A percentile compares a stretch with the other conserved stretches of the same genome.
phyloP scores from a whole-genome alignment of 2,113 vertebrate species.

The Xiphophorus maculatus region DNA sequence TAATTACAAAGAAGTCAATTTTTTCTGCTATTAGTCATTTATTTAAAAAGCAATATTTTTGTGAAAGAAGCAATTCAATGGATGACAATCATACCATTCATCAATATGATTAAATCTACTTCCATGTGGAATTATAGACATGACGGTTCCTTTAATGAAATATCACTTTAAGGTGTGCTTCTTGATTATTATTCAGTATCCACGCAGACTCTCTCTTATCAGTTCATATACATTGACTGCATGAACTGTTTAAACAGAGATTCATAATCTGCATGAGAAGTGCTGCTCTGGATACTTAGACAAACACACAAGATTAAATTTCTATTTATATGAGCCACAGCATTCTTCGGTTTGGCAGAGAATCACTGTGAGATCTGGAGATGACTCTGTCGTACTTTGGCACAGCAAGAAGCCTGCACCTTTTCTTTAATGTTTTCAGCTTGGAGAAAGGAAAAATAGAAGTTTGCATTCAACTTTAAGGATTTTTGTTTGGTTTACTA shows the following conservation, averaged over 20 bases:
- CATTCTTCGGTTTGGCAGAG: slow-evolving; percentile 76
- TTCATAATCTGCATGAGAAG: slow-evolving; percentile 79
- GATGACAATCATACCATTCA: slow-evolving; percentile 10
- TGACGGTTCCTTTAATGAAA: slow-evolving; percentile 57
- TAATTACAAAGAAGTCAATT: background rate
- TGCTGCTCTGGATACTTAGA: slow-evolving; percentile 79
- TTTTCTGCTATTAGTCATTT: background rate
- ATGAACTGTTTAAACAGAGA: slow-evolving; percentile 79
- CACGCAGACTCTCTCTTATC: slow-evolving; percentile 58
- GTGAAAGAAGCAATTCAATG: background rate
- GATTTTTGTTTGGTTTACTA: background rate
- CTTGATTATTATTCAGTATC: slow-evolving; percentile 75
- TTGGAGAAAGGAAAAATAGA: background rate
- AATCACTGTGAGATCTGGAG: slow-evolving; percentile 66
- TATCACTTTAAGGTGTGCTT: slow-evolving; percentile 55
- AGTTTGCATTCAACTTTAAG: background rate
- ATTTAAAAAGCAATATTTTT: background rate
- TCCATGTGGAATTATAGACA: slow-evolving; percentile 25
- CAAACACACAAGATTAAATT: slow-evolving; percentile 86
- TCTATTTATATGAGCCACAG: slow-evolving; percentile 83
- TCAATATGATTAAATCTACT: slow-evolving; percentile 37
- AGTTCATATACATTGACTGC: slow-evolving; percentile 73
- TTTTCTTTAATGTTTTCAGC: slow-evolving; percentile 61
- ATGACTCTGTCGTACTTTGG: slow-evolving; percentile 47
- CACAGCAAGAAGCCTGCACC: slow-evolving; percentile 59